Conservation (phyloP, 2,797 vertebrate genomes). For the Myotis myotis region DNA sequence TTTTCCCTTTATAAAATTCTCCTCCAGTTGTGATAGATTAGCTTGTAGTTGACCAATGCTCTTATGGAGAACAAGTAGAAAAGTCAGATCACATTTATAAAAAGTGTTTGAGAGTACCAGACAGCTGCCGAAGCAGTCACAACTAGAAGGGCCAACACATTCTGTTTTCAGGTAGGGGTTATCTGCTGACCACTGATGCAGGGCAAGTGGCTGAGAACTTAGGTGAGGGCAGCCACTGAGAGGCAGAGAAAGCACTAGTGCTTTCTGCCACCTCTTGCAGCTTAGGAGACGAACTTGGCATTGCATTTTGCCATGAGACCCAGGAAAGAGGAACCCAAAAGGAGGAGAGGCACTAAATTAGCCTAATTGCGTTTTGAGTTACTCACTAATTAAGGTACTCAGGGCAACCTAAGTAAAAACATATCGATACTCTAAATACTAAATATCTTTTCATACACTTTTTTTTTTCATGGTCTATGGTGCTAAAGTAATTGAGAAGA, state of each 20-base stretch:
- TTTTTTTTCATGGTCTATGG: neutral
- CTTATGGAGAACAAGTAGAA: neutral
- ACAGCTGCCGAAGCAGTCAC: neutral
- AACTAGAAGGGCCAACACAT: rapidly evolving
- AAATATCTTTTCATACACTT: neutral
- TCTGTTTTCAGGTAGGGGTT: rapidly evolving
- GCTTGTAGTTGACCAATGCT: neutral
- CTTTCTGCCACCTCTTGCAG: no score
- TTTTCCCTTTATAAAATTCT: neutral
- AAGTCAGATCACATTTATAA: neutral
- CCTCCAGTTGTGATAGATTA: neutral
- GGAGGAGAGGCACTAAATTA: neutral
- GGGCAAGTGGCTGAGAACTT: neutral
- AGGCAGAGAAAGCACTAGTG: neutral
- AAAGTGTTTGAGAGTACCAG: neutral
- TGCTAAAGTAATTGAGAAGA: neutral
- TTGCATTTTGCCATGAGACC: neutral
- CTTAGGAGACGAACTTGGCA: neutral
- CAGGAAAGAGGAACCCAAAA: neutral
- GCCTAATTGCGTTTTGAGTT: neutral
- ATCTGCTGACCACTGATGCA: neutral
- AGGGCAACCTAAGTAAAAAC: neutral
- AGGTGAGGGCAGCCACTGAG: neutral
- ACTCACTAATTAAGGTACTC: neutral
- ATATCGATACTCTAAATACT: neutral